Evolutionary conservation across 2,113 vertebrate genomes (phyloP).

Genomic region (Fulmarus glacialis): DNA sequence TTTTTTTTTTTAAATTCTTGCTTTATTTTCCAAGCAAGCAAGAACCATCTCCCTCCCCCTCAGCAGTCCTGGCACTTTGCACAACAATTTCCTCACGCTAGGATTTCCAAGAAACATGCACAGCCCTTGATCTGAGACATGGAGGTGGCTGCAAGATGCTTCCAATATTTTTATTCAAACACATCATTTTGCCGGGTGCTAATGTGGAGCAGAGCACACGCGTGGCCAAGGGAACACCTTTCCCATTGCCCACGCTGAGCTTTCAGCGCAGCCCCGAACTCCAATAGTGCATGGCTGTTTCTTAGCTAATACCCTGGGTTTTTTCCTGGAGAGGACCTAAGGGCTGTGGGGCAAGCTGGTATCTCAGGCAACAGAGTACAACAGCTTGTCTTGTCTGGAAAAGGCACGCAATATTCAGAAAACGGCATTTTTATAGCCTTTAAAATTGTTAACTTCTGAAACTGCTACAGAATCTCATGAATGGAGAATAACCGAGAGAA

Average conservation of each 20-base stretch:
- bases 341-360: neutral
- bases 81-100: neutral
- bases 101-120: neutral
- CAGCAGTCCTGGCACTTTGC: neutral
- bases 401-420: neutral
- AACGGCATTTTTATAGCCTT: neutral
- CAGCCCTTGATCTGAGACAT: neutral
- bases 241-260: rapidly evolving
- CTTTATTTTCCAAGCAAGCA: neutral
- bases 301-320: neutral
- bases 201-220: rapidly evolving
- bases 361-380: neutral
- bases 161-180: neutral
- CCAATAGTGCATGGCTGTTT: rapidly evolving
- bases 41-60: neutral
- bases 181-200: neutral
- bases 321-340: neutral
- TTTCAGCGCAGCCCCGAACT: neutral
- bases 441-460: neutral
- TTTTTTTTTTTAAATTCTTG: neutral
- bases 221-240: neutral
- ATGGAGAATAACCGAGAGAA: neutral
- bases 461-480: neutral
- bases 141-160: neutral
- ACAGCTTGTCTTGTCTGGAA: neutral